Evolutionary conservation across 2,797 vertebrate genomes (phyloP).

Genomic region (Simalia tracyae): DNA sequence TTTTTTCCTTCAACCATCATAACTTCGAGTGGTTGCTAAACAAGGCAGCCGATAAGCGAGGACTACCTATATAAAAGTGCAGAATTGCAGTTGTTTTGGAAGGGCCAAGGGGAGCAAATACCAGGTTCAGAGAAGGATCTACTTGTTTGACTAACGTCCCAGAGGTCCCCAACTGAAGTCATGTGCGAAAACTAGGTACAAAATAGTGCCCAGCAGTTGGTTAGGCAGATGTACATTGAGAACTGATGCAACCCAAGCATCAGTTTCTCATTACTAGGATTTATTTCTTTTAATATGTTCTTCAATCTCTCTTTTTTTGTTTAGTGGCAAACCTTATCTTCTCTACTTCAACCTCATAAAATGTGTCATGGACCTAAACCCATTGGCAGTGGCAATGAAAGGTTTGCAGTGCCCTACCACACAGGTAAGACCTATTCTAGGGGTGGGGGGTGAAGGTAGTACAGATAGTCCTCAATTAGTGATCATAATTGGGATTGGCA

Average conservation of each 20-base stretch:
- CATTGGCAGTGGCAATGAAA: slow-evolving; percentile 72
- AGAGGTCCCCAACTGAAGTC: no score
- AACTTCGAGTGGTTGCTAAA: no score
- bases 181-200: no score
- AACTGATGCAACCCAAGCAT: background rate
- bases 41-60: no score
- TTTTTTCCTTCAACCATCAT: no score
- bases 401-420: slow-evolving; percentile 85
- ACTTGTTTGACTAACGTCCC: no score
- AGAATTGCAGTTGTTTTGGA: no score
- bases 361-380: slow-evolving; percentile 74
- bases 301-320: slow-evolving; percentile 5
- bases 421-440: slow-evolving; percentile 75
- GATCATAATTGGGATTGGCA: background rate
- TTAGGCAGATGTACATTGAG: background rate
- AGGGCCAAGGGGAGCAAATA: no score
- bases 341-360: slow-evolving; percentile 84
- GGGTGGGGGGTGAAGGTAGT: background rate
- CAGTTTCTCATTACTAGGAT: background rate
- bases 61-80: no score
- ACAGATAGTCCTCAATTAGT: background rate
- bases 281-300: background rate
- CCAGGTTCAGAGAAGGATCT: no score
- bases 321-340: slow-evolving; percentile 77
- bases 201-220: background rate